Evolutionary conservation across 1,140 invertebrate genomes (phyloP).

Genomic region (Drosophila burlai): DNA sequence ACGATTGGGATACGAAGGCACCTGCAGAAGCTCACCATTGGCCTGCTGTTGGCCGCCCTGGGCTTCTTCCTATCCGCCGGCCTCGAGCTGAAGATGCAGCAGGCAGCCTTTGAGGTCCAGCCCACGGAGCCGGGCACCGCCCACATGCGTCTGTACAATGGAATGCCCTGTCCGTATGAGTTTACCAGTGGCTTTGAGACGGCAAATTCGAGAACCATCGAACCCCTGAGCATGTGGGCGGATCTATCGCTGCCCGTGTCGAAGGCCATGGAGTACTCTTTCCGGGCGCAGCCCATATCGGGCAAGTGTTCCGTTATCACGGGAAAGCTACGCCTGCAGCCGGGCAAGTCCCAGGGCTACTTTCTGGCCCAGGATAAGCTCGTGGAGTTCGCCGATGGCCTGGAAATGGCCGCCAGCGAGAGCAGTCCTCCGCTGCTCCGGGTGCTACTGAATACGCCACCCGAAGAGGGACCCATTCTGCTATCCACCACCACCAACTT

Average conservation of each 20-base stretch:
- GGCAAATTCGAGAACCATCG: slow-evolving; percentile 11
- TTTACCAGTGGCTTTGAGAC: slow-evolving; percentile 30
- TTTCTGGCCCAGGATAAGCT: slow-evolving; percentile 58
- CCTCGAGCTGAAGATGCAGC: slow-evolving; percentile 92
- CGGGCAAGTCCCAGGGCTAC: slow-evolving; percentile 85
- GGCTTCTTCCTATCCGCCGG: slow-evolving; percentile 95
- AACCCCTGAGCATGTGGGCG: slow-evolving; percentile 66
- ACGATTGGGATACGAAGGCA: slow-evolving; percentile 86
- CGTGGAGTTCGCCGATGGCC: slow-evolving; percentile 63
- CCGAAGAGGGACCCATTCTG: slow-evolving; percentile 44
- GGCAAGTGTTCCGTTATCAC: slow-evolving; percentile 51
- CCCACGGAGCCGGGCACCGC: slow-evolving; percentile 86
- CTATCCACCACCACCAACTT: slow-evolving; percentile 10
- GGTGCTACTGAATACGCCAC: slow-evolving; percentile 60
- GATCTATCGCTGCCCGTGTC: slow-evolving; percentile 39
- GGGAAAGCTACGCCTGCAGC: slow-evolving; percentile 44
- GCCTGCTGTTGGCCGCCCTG: slow-evolving; percentile 93
- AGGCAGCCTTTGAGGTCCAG: slow-evolving; percentile 87
- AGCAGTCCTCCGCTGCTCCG: slow-evolving; percentile 41
- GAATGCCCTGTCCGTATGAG: slow-evolving; percentile 85
- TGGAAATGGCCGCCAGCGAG: slow-evolving; percentile 25
- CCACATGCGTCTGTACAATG: slow-evolving; percentile 91
- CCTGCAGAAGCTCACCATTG: slow-evolving; percentile 91
- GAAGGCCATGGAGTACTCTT: slow-evolving; percentile 22
- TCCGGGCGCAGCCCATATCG: slow-evolving; percentile 27